A percentile compares a stretch with the other conserved stretches of the same genome.
These are phyloP conservation scores for Bubalus kerabau DNA, from an alignment of 2,113 vertebrate genomes.

Conservation along the genomic window DNA sequence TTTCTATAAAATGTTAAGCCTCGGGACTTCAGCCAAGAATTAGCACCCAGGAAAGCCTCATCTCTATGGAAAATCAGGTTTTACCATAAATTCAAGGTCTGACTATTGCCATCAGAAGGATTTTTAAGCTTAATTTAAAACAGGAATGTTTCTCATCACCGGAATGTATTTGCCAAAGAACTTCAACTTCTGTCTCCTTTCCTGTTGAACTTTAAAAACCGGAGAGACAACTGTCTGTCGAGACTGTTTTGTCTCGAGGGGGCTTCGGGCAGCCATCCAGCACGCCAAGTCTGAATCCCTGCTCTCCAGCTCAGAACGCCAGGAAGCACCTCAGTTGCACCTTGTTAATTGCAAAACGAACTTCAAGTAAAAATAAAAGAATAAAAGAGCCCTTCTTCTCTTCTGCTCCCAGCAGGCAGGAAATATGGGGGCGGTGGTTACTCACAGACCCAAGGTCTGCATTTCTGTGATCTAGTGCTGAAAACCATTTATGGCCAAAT, in stretches of 20 bases:
- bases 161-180: constrained; percentile 47
- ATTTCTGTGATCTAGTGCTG: neutral
- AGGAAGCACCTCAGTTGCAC: neutral
- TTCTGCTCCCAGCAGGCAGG: neutral
- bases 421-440: neutral
- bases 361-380: neutral
- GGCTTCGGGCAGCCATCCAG: neutral
- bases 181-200: constrained; percentile 67
- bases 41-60: neutral
- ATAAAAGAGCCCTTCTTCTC: neutral
- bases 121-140: constrained; percentile 34
- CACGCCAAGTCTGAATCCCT: neutral
- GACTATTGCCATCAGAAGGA: constrained; percentile 4
- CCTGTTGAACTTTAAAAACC: constrained; percentile 68
- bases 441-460: neutral
- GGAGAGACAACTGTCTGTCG: constrained; percentile 48
- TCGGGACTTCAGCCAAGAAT: constrained; percentile 24
- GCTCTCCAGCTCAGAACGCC: neutral
- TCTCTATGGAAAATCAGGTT: constrained; percentile 22
- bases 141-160: constrained; percentile 39
- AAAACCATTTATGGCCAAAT: neutral
- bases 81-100: neutral
- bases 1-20: constrained; percentile 26
- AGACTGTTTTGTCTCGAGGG: constrained; percentile 54
- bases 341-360: neutral